These are phyloP conservation scores for Aradophagus sp. DNA, from an alignment of 1,140 invertebrate genomes.

Conservation along the genomic window DNA sequence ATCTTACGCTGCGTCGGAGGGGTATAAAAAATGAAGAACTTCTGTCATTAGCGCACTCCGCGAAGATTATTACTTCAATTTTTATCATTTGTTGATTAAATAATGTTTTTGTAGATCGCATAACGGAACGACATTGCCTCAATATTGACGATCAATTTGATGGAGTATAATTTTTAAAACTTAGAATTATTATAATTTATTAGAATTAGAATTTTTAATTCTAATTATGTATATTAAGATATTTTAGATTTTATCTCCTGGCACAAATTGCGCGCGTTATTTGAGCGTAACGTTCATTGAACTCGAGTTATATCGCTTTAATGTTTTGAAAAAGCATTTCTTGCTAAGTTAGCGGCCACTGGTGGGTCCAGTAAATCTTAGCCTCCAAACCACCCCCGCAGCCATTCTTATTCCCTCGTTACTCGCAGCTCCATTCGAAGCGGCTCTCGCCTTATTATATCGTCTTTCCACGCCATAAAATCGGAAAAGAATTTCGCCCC, in stretches of 20 bases:
- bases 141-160: no score
- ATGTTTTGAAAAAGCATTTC: conserved; percentile 67
- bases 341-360: conserved; percentile 70
- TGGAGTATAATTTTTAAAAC: no score
- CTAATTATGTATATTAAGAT: conserved; percentile 3
- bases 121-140: no score
- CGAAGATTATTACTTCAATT: no score
- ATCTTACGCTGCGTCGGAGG: no score
- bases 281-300: conserved; percentile 44
- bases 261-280: conserved; percentile 19
- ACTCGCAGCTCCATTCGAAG: conserved; percentile 71
- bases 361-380: conserved; percentile 73
- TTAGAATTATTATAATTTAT: no score
- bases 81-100: no score
- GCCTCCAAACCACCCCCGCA: conserved; percentile 58
- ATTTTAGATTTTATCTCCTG: conserved; percentile 7
- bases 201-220: no score
- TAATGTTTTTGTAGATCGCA: no score
- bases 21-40: no score
- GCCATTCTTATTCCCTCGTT: conserved; percentile 76
- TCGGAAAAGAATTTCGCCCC: conserved; percentile 74
- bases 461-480: conserved; percentile 76
- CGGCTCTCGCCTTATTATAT: conserved; percentile 75
- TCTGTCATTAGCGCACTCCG: no score
- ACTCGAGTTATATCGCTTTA: conserved; percentile 67